Conservation (phyloP, 1,140 invertebrate genomes). For the Euborellia annulipes region DNA sequence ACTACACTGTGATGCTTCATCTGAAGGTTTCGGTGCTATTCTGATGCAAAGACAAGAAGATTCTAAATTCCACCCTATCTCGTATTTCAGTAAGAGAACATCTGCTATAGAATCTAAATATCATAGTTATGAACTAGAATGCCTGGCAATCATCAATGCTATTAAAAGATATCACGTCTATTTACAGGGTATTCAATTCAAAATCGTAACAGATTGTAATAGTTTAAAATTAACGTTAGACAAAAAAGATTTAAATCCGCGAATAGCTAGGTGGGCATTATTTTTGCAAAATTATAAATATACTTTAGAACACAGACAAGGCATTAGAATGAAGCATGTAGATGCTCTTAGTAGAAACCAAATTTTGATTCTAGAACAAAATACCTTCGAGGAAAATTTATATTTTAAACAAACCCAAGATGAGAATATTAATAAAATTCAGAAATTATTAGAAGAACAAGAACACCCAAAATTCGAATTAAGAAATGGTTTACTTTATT, state of each 20-base stretch:
- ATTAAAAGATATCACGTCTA: constrained; percentile 32
- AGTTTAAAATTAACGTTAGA: constrained; percentile 15
- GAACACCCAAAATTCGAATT: neutral
- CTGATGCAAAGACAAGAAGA: constrained; percentile 20
- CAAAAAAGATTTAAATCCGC: constrained; percentile 21
- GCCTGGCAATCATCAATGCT: constrained; percentile 30
- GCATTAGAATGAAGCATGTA: constrained; percentile 19
- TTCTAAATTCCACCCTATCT: constrained; percentile 21
- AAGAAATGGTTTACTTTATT: constrained; percentile 4
- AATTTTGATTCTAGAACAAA: neutral
- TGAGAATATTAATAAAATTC: constrained; percentile 2
- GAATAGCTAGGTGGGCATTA: constrained; percentile 24
- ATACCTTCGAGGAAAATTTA: constrained; percentile 5
- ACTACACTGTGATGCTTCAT: constrained; percentile 19
- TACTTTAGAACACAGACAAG: constrained; percentile 27
- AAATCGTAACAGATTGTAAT: constrained; percentile 24
- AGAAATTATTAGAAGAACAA: constrained; percentile 3
- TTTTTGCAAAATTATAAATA: constrained; percentile 25
- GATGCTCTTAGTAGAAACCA: constrained; percentile 12
- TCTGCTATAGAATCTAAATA: constrained; percentile 25
- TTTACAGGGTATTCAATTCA: constrained; percentile 29
- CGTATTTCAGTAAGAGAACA: constrained; percentile 26
- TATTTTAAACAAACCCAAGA: constrained; percentile 2
- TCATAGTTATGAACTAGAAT: constrained; percentile 28
- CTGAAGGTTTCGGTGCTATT: constrained; percentile 20